phyloP scores from a whole-genome alignment of 1,140 invertebrate genomes.

The Scaptomyza montana region DNA sequence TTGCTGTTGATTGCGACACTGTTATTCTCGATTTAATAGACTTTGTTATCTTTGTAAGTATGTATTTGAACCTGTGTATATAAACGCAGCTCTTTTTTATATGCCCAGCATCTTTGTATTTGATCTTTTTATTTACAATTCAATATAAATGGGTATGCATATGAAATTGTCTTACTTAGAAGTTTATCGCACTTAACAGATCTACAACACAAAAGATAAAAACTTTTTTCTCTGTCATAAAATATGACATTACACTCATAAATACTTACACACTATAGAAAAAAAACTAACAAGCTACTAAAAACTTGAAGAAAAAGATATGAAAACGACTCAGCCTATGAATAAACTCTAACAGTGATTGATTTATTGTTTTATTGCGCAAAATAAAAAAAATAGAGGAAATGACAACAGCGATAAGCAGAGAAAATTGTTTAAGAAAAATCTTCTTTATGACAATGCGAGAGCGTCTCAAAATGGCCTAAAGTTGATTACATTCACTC shows the following conservation, averaged over 20 bases:
- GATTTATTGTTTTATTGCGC: constrained; percentile 79
- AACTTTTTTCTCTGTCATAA: constrained; percentile 22
- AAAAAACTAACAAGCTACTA: constrained; percentile 70
- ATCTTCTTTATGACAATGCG: constrained; percentile 27
- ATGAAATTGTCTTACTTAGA: constrained; percentile 50
- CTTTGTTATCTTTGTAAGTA: constrained; percentile 15
- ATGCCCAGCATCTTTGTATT: constrained; percentile 58
- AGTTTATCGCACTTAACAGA: constrained; percentile 69
- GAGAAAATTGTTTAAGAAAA: constrained; percentile 41
- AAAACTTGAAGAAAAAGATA: constrained; percentile 69
- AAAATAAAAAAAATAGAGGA: constrained; percentile 51
- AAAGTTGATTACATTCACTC: constrained; percentile 24
- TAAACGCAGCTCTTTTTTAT: constrained; percentile 14
- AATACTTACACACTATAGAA: constrained; percentile 20
- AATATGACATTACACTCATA: constrained; percentile 34
- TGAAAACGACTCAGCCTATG: constrained; percentile 39
- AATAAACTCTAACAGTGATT: constrained; percentile 64
- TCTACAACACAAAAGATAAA: constrained; percentile 35
- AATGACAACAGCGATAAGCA: constrained; percentile 69
- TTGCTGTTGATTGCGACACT: constrained; percentile 29
- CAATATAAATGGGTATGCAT: constrained; percentile 62
- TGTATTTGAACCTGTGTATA: constrained; percentile 8
- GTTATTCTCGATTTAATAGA: constrained; percentile 33
- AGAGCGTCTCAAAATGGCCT: constrained; percentile 28
- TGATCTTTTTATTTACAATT: constrained; percentile 46